Evolutionary conservation across 37 sponge, comb jelly and placozoan species (phyloP), one percentile per base, ranked within the genome.

Genomic region (Lycopodina hypogea): DNA sequence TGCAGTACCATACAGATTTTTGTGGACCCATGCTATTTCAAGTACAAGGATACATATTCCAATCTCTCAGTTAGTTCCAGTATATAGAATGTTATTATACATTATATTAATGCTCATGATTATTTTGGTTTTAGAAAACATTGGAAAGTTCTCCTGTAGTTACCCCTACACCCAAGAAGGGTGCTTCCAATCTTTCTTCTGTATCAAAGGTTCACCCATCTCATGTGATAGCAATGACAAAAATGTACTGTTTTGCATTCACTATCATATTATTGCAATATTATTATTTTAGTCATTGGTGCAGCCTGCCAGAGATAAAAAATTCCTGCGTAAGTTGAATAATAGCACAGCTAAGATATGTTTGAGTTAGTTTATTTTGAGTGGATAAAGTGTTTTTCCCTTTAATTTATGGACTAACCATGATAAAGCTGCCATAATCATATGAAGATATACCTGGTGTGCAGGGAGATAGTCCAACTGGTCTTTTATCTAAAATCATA

Each of bases 1-100:
- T 80, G 37, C 61, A 80, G 80, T 38, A 30, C 19, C 60, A 48
- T 79, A 56, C 50, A 66, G 55, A 71, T 89, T 40, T 83, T 69
- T 52, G 29, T 33, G 62, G 19, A 51, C 58, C 73, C 76, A 45
- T 75, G 36, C 42, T 33, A 56, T 15, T 82, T 62, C 78, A 76
- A 40, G 48, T 39, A 70, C 58, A 53, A 32, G 65, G 55, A 69
- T 35, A 59, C 24, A 7, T 76, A 56, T 34, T n/a, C 21, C 53
- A 69, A 78, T 58, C 24, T 81, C 18, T 60, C 72, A 8, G 83
- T 87, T 14, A 56, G 81, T 74, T 3, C 28, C 14, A 3, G 29
- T 1, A 70, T 30, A 3, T 18, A 2, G 6, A 60, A 60, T 60
- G 15, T 28, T 74, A 24, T 28, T 55, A 11, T 4, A 22, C 57